phyloP scores from a whole-genome alignment of 2,113 vertebrate species.

The Paracanthobrama guichenoti region DNA sequence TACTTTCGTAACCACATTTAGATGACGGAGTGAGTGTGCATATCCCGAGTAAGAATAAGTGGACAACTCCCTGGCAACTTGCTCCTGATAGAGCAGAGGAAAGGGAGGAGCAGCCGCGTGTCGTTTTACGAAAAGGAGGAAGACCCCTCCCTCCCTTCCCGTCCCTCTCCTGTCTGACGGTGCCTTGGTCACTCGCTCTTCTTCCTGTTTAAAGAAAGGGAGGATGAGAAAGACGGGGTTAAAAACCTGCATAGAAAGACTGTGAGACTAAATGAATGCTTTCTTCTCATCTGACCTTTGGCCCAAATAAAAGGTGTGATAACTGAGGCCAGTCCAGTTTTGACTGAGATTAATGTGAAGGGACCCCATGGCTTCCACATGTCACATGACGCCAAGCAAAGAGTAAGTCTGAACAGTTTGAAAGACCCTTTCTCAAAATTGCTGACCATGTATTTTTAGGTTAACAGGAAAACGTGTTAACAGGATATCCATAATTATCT shows the following conservation, averaged over 20 bases:
- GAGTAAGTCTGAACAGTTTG: background rate
- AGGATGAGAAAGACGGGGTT: background rate
- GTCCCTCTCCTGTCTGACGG: background rate
- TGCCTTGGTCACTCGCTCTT: slow-evolving; percentile 35
- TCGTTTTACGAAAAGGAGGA: slow-evolving; percentile 38
- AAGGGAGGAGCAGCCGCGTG: slow-evolving; percentile 5
- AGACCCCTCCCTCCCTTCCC: background rate
- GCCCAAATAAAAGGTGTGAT: slow-evolving; percentile 48
- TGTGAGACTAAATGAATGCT: background rate
- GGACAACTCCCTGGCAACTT: slow-evolving; percentile 12
- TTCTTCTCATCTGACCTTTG: slow-evolving; percentile 33
- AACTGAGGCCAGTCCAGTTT: slow-evolving; percentile 7
- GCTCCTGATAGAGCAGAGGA: background rate
- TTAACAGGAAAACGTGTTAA: slow-evolving; percentile 1
- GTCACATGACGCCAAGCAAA: slow-evolving; percentile 13
- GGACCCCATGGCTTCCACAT: slow-evolving; percentile 46
- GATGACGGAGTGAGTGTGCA: background rate
- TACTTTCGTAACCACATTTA: background rate
- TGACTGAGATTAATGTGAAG: background rate
- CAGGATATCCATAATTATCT: slow-evolving; percentile 23
- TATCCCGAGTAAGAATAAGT: background rate
- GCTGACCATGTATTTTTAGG: background rate
- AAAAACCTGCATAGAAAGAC: background rate
- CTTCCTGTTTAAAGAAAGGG: slow-evolving; percentile 48
- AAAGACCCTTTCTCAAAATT: background rate